phyloP scores from a whole-genome alignment of 2,113 vertebrate species.

The Ceyx cyanopectus region DNA sequence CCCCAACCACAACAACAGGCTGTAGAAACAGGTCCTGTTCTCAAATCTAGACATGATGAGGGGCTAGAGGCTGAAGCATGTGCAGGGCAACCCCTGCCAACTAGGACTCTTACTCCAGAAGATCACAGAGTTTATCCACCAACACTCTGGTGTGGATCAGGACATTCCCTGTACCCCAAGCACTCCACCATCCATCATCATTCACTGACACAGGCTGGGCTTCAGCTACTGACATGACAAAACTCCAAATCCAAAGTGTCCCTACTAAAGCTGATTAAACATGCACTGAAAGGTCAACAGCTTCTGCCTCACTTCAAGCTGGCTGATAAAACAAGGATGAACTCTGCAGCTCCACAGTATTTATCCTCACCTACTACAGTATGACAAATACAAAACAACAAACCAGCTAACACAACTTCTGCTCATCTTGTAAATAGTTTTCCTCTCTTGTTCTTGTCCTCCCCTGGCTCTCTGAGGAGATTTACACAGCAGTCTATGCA shows the following conservation, averaged over 20 bases:
- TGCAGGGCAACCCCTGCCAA: neutral
- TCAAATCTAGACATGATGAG: neutral
- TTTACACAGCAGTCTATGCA: neutral
- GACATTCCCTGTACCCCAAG: neutral
- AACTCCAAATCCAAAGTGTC: neutral
- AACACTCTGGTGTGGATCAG: neutral
- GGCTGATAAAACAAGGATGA: neutral
- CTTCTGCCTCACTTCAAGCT: neutral
- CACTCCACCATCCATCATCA: neutral
- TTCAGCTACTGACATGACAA: neutral
- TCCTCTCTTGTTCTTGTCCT: neutral
- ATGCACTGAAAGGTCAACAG: neutral
- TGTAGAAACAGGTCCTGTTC: neutral
- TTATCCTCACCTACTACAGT: neutral
- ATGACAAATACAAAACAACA: neutral
- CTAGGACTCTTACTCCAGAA: neutral
- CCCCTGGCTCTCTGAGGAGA: neutral
- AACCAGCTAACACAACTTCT: neutral
- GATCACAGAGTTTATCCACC: neutral
- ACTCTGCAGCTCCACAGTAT: neutral
- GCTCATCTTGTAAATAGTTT: neutral
- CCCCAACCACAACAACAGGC: neutral
- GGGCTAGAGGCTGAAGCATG: neutral
- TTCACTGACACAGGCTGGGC: neutral
- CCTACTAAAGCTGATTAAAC: neutral